phyloP scores from a whole-genome alignment of 2,888 invertebrate species.

The Athrips mouffetella region DNA sequence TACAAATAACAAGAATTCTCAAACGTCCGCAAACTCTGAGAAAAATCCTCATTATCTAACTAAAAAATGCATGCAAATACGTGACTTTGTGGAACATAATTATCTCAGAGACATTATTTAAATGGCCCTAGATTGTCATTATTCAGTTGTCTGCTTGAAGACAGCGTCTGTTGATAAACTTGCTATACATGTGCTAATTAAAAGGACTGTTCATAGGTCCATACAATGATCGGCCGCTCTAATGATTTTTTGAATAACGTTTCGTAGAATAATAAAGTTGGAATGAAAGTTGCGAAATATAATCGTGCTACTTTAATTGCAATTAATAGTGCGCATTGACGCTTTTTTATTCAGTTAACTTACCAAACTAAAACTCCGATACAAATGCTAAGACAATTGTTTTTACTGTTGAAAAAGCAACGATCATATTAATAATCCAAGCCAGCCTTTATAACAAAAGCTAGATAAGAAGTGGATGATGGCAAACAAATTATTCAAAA shows the following conservation, averaged over 20 bases:
- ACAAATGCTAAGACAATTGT: too few relatives aligned
- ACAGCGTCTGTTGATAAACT: slow-evolving; percentile 63
- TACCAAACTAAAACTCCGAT: too few relatives aligned
- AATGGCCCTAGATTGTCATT: slow-evolving; percentile 43
- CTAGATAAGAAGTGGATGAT: too few relatives aligned
- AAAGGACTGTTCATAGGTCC: slow-evolving; percentile 52
- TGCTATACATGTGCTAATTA: slow-evolving; percentile 73
- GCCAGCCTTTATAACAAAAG: too few relatives aligned
- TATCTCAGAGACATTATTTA: slow-evolving; percentile 20
- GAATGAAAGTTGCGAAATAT: neutral
- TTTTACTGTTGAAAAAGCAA: too few relatives aligned
- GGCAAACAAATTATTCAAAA: too few relatives aligned
- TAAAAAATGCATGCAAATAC: slow-evolving; percentile 10
- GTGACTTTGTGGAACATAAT: slow-evolving; percentile 10
- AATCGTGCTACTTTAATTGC: too few relatives aligned
- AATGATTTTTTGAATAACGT: neutral
- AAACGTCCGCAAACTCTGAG: neutral
- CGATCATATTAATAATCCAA: too few relatives aligned
- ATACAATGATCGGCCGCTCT: slow-evolving; percentile 60
- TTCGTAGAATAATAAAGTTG: neutral
- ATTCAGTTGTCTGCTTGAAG: slow-evolving; percentile 63
- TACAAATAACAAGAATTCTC: neutral
- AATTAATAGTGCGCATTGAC: too few relatives aligned
- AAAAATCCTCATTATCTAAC: slow-evolving; percentile 12
- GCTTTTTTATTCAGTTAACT: too few relatives aligned